Conservation (phyloP, 2,797 vertebrate genomes). For the Peromyscus nudipes region DNA sequence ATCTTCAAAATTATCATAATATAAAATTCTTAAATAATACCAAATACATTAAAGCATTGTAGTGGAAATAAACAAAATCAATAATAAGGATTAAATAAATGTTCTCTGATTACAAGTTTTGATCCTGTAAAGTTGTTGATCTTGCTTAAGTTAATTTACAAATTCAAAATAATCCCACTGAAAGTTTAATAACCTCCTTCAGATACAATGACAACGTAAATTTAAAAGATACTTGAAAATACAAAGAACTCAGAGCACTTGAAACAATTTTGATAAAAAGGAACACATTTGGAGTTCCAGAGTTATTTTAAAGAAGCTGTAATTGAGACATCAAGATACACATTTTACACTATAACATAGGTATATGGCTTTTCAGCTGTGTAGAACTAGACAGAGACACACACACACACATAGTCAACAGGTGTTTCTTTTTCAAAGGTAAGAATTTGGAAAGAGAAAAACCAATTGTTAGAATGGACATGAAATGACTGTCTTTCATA, state of each 20-base stretch:
- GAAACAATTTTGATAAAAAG: not conserved
- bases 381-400: too few relatives aligned
- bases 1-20: not conserved
- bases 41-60: not conserved
- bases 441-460: not conserved
- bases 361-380: not conserved
- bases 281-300: not conserved
- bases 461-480: not conserved
- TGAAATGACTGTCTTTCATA: not conserved
- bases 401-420: not conserved
- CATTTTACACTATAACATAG: not conserved
- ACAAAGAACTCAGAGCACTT: not conserved
- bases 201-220: not conserved
- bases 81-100: not conserved
- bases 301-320: not conserved
- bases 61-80: not conserved
- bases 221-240: conserved; percentile 8
- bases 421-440: not conserved
- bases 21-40: not conserved
- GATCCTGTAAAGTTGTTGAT: not conserved
- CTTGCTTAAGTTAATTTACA: not conserved
- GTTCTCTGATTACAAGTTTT: not conserved
- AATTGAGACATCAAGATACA: not conserved
- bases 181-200: not conserved
- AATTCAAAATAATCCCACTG: not conserved